These are phyloP conservation scores for Artemia franciscana DNA, from an alignment of 1,140 invertebrate species.

Conservation along the genomic window DNA sequence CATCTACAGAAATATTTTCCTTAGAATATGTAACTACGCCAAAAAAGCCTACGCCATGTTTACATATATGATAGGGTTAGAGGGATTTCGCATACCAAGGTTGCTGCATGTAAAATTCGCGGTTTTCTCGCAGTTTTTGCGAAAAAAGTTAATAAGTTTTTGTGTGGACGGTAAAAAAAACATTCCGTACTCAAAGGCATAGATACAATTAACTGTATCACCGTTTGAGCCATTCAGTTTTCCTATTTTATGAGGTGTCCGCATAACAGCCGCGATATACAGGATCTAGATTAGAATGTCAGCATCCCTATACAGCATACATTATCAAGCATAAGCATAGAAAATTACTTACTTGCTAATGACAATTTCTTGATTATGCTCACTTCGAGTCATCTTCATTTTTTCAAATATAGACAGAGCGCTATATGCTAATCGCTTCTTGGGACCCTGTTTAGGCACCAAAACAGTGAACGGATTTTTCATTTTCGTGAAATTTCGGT, in stretches of 20 bases:
- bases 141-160: no score
- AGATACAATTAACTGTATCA: neutral
- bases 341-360: neutral
- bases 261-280: neutral
- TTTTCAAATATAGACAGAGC: neutral
- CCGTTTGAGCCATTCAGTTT: neutral
- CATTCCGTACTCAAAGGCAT: neutral
- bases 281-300: neutral
- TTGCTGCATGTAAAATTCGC: no score
- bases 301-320: neutral
- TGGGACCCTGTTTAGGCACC: neutral
- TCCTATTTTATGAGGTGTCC: neutral
- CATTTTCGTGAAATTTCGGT: no score
- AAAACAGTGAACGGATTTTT: neutral
- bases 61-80: no score
- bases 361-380: neutral
- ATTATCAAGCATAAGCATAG: neutral
- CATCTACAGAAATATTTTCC: no score
- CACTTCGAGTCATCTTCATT: neutral
- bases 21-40: no score
- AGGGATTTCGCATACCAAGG: no score
- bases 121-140: no score
- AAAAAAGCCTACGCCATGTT: no score
- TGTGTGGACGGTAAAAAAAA: neutral
- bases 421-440: neutral